phyloP scores from a whole-genome alignment of 2,888 invertebrate genomes.

The Rotaria socialis region DNA sequence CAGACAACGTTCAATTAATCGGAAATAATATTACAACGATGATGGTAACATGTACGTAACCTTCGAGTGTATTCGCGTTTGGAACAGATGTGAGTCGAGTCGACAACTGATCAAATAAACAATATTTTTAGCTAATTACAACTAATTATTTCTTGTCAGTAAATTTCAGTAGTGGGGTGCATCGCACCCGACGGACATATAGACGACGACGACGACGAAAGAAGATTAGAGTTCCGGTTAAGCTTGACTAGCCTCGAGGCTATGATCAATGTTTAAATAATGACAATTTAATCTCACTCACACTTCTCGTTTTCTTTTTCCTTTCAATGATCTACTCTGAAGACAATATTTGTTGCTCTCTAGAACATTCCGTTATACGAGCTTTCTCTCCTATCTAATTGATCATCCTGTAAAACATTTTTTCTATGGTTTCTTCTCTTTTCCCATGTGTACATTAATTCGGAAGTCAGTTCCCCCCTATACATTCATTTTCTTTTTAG shows the following conservation, averaged over 20 bases:
- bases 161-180: not conserved
- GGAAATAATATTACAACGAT: not conserved
- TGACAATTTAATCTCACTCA: not conserved
- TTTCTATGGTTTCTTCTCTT: not conserved
- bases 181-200: not conserved
- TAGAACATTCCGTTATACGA: not conserved
- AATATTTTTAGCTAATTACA: slow-evolving; percentile 6
- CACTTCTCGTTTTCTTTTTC: not conserved
- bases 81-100: not conserved
- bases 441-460: not conserved
- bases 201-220: not conserved
- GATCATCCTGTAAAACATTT: not conserved
- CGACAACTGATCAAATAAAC: slow-evolving; percentile 5
- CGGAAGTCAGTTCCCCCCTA: not conserved
- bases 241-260: not conserved
- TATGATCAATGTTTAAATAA: not conserved
- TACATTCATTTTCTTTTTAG: not conserved
- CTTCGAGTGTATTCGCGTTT: not conserved
- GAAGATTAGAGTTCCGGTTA: not conserved
- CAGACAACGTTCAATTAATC: not conserved
- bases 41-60: not conserved
- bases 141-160: not conserved
- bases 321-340: not conserved
- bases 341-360: not conserved
- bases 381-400: not conserved